Base-by-base conservation (phyloP, 92 coral and sea anemone genomes). In the Phenganax subtilis region DNA sequence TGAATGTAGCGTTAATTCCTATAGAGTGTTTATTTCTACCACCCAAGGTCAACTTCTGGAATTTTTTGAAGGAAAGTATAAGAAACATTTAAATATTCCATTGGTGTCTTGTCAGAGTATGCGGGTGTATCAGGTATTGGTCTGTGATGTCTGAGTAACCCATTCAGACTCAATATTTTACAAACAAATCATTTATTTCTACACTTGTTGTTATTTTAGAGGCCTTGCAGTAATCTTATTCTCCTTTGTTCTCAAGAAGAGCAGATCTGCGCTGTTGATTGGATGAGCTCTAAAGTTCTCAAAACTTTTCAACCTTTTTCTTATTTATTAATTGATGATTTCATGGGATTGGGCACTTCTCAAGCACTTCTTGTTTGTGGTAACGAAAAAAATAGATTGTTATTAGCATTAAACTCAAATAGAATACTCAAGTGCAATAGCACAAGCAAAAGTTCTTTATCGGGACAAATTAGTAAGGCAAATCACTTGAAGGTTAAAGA, bases 31-130 rank as follows among this genome's bases (percentile, higher is more conserved):
- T 16, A 72, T 86, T 64, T 87, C 85, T 56, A 90, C 94, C 71
- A 74, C 87, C 60, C 87, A 80, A 56, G 90, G 88, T 54, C 99
- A 96, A 81, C 88, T 96, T n/a, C 52, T 96, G 58, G 87, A 84
- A 68, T 92, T 96, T 81, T 57, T 52, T 10, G 65, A 64, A 75
- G 97, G 99, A 53, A 81, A 76, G 12, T 89, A 88, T 31, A 85
- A 72, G 30, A 84, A 80, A 75, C 89, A 87, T 81, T 88, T 92
- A 69, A 90, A 89, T 51, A 72, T 96, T 55, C 98, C 98, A 6
- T 96, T 96, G 76, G 83, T 75, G 53, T 87, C 90, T 54, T 85
- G 97, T 15, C 81, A 81, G 37, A 76, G 63, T 47, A 88, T 91
- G 52, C 64, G 75, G 51, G 59, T 82, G 17, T 37, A 86, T 54